Conservation (phyloP, 2,888 invertebrate genomes). For the Cartodere bifasciata region DNA sequence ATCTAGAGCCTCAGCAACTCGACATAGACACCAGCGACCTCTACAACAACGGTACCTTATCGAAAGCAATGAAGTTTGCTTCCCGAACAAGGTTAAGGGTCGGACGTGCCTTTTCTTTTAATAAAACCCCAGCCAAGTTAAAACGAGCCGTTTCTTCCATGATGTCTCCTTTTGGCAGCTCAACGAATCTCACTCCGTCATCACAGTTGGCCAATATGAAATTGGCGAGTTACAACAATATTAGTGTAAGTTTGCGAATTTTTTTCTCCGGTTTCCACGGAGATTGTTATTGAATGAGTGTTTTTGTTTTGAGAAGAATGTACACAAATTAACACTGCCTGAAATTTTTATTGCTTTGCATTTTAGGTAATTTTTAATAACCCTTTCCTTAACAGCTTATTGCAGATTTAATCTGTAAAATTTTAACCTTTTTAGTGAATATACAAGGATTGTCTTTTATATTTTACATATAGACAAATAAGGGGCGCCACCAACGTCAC, state of each 20-base stretch:
- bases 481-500: no score
- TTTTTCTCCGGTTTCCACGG: no score
- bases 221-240: slow-evolving; percentile 74
- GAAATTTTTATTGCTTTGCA: no score
- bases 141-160: slow-evolving; percentile 90
- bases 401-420: no score
- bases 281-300: no score
- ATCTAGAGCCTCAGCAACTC: slow-evolving; percentile 67
- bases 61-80: slow-evolving; percentile 84
- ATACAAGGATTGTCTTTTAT: no score
- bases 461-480: no score
- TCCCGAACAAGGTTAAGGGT: slow-evolving; percentile 76
- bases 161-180: slow-evolving; percentile 83
- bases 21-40: slow-evolving; percentile 83
- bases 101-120: slow-evolving; percentile 88
- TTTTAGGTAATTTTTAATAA: no score
- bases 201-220: slow-evolving; percentile 77
- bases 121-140: slow-evolving; percentile 86
- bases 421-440: no score
- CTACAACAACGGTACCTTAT: slow-evolving; percentile 72
- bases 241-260: slow-evolving; percentile 66
- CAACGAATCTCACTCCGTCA: slow-evolving; percentile 69
- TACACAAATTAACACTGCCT: no score
- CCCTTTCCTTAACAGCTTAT: no score
- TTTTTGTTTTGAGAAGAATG: no score